Conservation (phyloP, 2,888 invertebrate species). For the Dryococelus australis region DNA sequence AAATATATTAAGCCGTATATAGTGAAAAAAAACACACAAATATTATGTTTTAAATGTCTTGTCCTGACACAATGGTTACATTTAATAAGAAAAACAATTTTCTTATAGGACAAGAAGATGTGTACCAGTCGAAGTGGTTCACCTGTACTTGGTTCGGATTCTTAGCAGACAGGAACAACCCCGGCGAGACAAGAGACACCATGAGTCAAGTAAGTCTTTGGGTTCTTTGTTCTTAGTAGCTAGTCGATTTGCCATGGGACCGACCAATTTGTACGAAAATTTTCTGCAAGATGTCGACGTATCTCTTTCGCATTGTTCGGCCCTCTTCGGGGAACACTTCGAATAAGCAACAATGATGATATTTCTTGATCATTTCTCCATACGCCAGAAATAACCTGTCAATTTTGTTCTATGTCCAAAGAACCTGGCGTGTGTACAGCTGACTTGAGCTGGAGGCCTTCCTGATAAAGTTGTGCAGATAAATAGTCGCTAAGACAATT, state of each 20-base stretch:
- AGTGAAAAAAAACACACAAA: too few species aligned
- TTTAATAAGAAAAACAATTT: too few species aligned
- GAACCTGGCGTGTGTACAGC: constrained; percentile 46
- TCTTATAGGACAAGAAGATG: too few species aligned
- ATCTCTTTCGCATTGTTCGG: constrained; percentile 4
- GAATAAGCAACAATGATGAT: constrained; percentile 44
- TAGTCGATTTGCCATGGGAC: neutral
- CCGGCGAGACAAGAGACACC: too few species aligned
- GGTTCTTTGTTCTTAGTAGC: too few species aligned
- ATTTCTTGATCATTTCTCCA: constrained; percentile 47
- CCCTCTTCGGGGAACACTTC: constrained; percentile 46
- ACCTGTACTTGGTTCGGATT: too few species aligned
- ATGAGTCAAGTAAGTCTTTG: too few species aligned
- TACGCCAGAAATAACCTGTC: constrained; percentile 45
- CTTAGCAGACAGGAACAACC: too few species aligned
- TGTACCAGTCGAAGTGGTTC: too few species aligned
- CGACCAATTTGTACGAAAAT: neutral
- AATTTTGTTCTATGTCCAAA: constrained; percentile 49
- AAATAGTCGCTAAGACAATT: constrained; percentile 47
- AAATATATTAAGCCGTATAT: too few species aligned
- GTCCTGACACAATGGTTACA: too few species aligned
- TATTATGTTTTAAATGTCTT: too few species aligned
- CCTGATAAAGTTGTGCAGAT: constrained; percentile 50
- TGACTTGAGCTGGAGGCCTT: constrained; percentile 26
- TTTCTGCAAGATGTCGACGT: constrained; percentile 1